These are phyloP conservation scores for Drosophila pruinosa DNA, from an alignment of 1,140 invertebrate genomes.

Conservation along the genomic window DNA sequence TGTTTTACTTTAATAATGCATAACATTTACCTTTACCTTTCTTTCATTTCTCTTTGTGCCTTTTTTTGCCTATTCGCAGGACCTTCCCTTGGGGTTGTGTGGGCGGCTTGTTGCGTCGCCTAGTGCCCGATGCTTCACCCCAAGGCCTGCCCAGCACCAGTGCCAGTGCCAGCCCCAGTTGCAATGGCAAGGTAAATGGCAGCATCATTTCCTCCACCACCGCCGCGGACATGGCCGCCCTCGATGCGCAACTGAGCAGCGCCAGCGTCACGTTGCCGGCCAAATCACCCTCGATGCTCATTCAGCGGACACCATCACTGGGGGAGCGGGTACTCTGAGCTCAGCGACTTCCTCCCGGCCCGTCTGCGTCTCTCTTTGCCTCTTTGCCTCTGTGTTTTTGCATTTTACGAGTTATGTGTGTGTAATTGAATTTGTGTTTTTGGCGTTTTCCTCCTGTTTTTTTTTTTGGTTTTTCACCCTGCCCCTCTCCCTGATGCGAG, in stretches of 20 bases:
- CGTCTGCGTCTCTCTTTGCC: background rate
- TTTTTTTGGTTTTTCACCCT: slow-evolving; percentile 3
- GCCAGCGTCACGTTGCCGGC: slow-evolving; percentile 63
- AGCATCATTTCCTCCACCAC: slow-evolving; percentile 31
- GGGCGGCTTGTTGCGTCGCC: slow-evolving; percentile 85
- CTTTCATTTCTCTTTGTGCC: slow-evolving; percentile 4
- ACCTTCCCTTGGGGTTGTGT: slow-evolving; percentile 87
- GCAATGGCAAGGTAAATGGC: slow-evolving; percentile 20
- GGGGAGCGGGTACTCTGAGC: slow-evolving; percentile 78
- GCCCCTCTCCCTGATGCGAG: background rate
- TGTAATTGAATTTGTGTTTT: slow-evolving; percentile 80
- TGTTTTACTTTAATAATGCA: slow-evolving; percentile 77
- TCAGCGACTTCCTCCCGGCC: background rate
- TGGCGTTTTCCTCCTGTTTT: slow-evolving; percentile 49
- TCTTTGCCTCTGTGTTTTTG: slow-evolving; percentile 31
- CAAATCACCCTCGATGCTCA: slow-evolving; percentile 78
- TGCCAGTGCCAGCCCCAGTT: background rate
- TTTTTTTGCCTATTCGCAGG: slow-evolving; percentile 83
- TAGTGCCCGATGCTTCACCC: slow-evolving; percentile 87
- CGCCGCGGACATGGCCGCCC: slow-evolving; percentile 58
- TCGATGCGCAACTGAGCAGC: slow-evolving; percentile 65
- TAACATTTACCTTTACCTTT: slow-evolving; percentile 71
- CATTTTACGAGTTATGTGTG: slow-evolving; percentile 66
- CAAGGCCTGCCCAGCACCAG: slow-evolving; percentile 69
- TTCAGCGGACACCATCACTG: slow-evolving; percentile 78